phyloP scores from a whole-genome alignment of 2,888 invertebrate genomes.

The Pseudanteris insignis region DNA sequence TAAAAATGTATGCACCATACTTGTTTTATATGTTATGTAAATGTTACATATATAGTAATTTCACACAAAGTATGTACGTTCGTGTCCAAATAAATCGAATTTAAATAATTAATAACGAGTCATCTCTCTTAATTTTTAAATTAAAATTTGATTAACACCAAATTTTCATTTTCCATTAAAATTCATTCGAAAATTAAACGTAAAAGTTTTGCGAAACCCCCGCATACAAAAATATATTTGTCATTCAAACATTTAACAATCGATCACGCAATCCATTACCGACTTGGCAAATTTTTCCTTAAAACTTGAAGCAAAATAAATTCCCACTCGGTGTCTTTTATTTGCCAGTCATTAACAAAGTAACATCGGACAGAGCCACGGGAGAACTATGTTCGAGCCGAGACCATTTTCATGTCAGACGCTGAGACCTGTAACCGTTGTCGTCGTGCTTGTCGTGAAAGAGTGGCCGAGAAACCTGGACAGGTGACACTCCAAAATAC shows the following conservation, averaged over 20 bases:
- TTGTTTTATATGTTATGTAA: too few relatives aligned
- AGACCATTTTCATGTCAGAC: constrained; percentile 42
- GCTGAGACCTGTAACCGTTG: constrained; percentile 34
- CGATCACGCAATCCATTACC: constrained; percentile 19
- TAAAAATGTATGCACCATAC: too few relatives aligned
- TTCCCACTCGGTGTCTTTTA: constrained; percentile 7
- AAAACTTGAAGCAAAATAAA: constrained; percentile 12
- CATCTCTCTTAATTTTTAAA: too few relatives aligned
- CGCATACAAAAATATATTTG: too few relatives aligned
- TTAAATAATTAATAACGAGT: too few relatives aligned
- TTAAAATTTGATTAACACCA: too few relatives aligned
- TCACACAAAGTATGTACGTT: too few relatives aligned
- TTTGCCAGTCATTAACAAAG: constrained; percentile 28
- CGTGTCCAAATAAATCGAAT: too few relatives aligned
- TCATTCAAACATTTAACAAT: background rate
- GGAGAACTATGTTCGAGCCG: constrained; percentile 27
- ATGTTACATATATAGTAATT: too few relatives aligned
- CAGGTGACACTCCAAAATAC: constrained; percentile 58
- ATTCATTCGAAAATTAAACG: too few relatives aligned
- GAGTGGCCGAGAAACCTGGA: constrained; percentile 46
- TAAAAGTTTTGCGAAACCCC: too few relatives aligned
- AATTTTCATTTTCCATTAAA: too few relatives aligned
- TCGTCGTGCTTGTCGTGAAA: constrained; percentile 42
- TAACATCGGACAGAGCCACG: constrained; percentile 19
- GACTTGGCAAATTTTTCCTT: constrained; percentile 15